Evolutionary conservation across 2,113 vertebrate species (phyloP), one percentile per base, ranked within the genome.

Genomic region (Lampris megalopsis): DNA sequence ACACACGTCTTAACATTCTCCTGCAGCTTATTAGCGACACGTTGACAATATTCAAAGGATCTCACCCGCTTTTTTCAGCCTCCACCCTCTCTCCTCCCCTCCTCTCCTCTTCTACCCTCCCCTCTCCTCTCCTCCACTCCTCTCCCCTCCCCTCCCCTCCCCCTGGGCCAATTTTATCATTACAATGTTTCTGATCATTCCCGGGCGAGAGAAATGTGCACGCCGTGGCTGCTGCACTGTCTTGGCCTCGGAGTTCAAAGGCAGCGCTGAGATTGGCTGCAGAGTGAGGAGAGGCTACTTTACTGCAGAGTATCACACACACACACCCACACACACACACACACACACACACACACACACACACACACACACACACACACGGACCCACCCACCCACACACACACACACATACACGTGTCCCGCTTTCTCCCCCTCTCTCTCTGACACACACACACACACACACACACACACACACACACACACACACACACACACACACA

Each of bases 241-340:
- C 87, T 92, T 94, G 93, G 92, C 89, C 79, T 73, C 43, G 0
- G 24, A 86, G 88, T 92, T 94, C 92, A 93, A 93, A 93, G 91
- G 84, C 87, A 76, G 73, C 5, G 24, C 69, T 35, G 70, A 36
- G 82, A 80, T 70, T 71, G 81, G 79, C 77, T 57, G 84, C 37
- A 1, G 79, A 84, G 84, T 69, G 79, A 87, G 85, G 66, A 80
- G 76, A 84, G 86, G 80, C 86, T 86, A 88, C 82, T 79, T 77
- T n/a, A 87, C 86, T 75, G 81, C 80, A 72, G 68, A 79, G 70
- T 68, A 81, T 75, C 80, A 77, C 85, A 59, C 42, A 88, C 85
- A 90, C n/a, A n/a, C n/a, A n/a, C n/a, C n/a, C n/a, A n/a, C n/a
- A n/a, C n/a, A n/a, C n/a, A n/a, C n/a, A n/a, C n/a, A n/a, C n/a